Conservation (phyloP, 2,888 invertebrate species). For the Balanococcus diminutus region DNA sequence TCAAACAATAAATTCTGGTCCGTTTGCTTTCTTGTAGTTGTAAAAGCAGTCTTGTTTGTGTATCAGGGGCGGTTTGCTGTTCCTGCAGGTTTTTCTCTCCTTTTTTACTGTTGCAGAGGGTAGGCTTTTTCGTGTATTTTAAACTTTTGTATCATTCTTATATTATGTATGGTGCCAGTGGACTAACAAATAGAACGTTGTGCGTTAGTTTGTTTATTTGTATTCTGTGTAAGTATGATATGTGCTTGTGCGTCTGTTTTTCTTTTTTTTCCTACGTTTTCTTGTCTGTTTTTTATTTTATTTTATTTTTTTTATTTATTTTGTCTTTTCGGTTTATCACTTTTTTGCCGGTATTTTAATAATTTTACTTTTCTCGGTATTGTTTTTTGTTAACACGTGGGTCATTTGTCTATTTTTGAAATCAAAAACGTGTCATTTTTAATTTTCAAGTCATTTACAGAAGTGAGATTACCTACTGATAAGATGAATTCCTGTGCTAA, state of each 20-base stretch:
- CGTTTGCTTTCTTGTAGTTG: constrained; percentile 42
- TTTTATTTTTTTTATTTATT: too few species aligned
- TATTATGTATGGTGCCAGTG: neutral
- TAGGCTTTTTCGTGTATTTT: neutral
- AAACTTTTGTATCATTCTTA: constrained; percentile 41
- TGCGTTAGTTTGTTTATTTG: constrained; percentile 31
- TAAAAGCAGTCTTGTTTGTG: constrained; percentile 38
- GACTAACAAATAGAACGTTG: constrained; percentile 33
- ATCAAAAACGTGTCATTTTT: too few species aligned
- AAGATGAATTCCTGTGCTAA: too few species aligned
- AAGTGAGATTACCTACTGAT: too few species aligned
- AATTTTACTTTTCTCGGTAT: neutral
- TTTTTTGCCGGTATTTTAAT: neutral
- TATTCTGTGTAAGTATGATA: neutral
- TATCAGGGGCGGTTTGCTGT: constrained; percentile 24
- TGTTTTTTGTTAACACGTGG: neutral
- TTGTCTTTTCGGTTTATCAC: neutral
- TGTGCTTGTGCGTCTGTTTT: neutral
- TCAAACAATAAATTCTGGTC: constrained; percentile 40
- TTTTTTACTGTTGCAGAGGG: neutral
- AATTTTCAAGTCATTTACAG: too few species aligned
- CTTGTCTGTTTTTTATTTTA: neutral
- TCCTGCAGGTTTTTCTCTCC: neutral
- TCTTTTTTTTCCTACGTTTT: neutral
- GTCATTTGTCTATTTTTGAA: neutral